Base-by-base conservation (phyloP, 2,113 vertebrate species). In the Terrapene triunguis region DNA sequence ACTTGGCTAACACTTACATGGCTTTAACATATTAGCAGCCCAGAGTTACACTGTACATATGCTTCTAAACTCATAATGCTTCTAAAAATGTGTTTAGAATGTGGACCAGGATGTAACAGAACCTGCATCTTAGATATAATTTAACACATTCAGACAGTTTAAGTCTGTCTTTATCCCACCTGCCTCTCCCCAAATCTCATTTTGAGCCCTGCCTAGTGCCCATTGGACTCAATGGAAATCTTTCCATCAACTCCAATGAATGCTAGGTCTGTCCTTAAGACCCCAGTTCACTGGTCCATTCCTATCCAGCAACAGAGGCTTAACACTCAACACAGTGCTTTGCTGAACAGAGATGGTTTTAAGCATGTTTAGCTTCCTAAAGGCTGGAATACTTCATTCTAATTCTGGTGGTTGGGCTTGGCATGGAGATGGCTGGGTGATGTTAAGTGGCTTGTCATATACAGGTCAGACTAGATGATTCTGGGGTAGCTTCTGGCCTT, bases 11-110 rank as follows among this genome's bases (percentile, higher is more conserved):
- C 57, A 89, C 74, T 91, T 91, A 13, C 88, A 86, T 84, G 88
- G 87, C 91, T 94, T 96, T 97, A 96, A 96, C 93, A 96, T 91
- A 89, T 93, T 96, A 54, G 89, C 25, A 94, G 93, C 88, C 93
- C 92, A 93, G 95, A 86, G 87, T 19, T 95, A 44, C 44, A 85
- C 84, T 76, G 57, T 91, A 47, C 74, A 88, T 72, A 89, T 94
- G 89, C 89, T 89, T 83, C 59, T 83, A 76, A 95, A 94, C 88
- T 16, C 92, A 96, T 89, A 93, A 57, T 96, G 65, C 19, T 78
- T 44, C 69, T 5, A 25, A 96, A 47, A 96, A 95, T 79, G 80
- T 91, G 94, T 96, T 96, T 95, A 82, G 22, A 87, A 97, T 96
- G 95, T 91, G 74, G 85, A 88, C 74, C 74, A 47, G 10, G 12